These are phyloP conservation scores for Saturnia japonica DNA, from an alignment of 2,888 invertebrate genomes.

Conservation along the genomic window DNA sequence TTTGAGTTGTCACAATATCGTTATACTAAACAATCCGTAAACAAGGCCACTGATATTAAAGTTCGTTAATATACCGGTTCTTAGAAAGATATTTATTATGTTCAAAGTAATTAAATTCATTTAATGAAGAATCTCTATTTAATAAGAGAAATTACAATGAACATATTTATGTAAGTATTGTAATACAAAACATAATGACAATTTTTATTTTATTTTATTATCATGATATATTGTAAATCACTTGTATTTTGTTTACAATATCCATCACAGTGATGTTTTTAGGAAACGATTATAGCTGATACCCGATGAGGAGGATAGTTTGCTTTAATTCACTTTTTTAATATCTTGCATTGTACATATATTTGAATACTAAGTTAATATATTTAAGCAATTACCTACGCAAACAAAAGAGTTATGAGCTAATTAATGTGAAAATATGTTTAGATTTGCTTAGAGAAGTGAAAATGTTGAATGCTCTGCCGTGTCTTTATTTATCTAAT, in stretches of 20 bases:
- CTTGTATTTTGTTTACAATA: neutral
- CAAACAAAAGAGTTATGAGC: neutral
- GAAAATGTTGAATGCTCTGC: neutral
- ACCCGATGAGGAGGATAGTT: too few relatives aligned
- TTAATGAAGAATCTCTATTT: neutral
- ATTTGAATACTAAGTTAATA: neutral
- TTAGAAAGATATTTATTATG: neutral
- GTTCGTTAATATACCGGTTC: neutral
- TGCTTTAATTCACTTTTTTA: neutral
- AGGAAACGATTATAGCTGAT: neutral
- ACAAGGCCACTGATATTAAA: slow-evolving; percentile 2
- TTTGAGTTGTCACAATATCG: slow-evolving; percentile 2
- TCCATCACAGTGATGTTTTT: neutral
- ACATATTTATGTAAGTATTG: neutral
- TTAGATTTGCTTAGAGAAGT: neutral
- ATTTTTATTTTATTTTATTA: too few relatives aligned
- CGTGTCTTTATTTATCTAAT: neutral
- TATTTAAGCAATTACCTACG: too few relatives aligned
- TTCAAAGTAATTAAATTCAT: neutral
- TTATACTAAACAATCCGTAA: neutral
- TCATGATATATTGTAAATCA: too few relatives aligned
- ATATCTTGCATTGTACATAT: neutral
- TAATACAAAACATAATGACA: too few relatives aligned
- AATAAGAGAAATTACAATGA: neutral
- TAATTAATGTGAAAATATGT: neutral